Evolutionary conservation across 2,888 invertebrate species (phyloP).

Genomic region (Allolobophora icterica): DNA sequence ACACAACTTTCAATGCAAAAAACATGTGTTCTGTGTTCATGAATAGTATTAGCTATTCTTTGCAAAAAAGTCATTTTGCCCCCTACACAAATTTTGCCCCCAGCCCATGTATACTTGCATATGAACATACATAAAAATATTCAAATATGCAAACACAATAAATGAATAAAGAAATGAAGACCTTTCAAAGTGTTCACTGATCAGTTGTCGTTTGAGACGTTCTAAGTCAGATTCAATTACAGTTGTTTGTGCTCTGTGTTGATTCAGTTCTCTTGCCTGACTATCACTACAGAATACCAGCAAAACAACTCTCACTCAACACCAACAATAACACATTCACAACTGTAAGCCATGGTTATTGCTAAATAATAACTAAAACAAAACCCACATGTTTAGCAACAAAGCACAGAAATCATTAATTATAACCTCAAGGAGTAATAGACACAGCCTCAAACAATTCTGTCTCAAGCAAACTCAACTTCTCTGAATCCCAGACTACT

Average conservation of each 20-base stretch:
- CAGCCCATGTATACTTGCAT: no score
- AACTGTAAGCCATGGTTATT: not conserved
- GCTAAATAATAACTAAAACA: not conserved
- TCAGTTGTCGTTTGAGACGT: conserved; percentile 61
- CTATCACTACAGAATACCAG: conserved; percentile 56
- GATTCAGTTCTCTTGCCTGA: conserved; percentile 62
- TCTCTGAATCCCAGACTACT: not conserved
- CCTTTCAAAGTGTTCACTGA: conserved; percentile 65
- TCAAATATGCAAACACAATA: not conserved
- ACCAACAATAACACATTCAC: not conserved
- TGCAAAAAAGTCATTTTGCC: no score
- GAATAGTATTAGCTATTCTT: no score
- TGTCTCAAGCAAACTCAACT: not conserved
- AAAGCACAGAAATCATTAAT: not conserved
- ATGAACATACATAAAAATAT: not conserved
- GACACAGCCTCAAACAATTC: not conserved
- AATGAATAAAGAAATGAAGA: conserved; percentile 40
- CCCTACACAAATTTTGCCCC: no score
- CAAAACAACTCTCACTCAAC: not conserved
- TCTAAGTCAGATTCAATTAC: conserved; percentile 65
- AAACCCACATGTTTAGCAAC: not conserved
- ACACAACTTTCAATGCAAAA: no score
- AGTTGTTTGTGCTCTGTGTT: conserved; percentile 59
- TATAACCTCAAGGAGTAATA: not conserved
- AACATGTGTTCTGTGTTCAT: no score